These are phyloP conservation scores for Eutrigla gurnardus DNA, from an alignment of 2,797 vertebrate species.

Conservation along the genomic window DNA sequence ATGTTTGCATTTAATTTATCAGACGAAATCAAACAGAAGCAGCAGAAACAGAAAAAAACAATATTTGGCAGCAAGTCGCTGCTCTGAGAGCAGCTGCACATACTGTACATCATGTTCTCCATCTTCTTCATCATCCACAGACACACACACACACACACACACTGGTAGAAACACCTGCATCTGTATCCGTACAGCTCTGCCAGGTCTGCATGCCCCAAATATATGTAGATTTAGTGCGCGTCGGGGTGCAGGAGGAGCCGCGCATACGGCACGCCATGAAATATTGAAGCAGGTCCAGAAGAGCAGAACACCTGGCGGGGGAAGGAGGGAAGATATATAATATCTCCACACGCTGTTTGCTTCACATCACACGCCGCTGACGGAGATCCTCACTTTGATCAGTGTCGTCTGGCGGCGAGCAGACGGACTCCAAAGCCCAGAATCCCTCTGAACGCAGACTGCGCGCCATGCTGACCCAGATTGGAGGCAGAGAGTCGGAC, in stretches of 20 bases:
- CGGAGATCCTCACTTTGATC: conserved; percentile 64
- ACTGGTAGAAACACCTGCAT: conserved; percentile 42
- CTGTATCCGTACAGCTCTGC: conserved; percentile 11
- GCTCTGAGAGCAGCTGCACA: conserved; percentile 42
- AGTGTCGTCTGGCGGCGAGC: conserved; percentile 31
- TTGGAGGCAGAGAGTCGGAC: conserved; percentile 5
- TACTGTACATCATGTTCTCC: conserved; percentile 20
- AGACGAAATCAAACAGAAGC: conserved; percentile 1
- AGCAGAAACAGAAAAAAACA: background rate
- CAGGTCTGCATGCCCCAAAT: conserved; percentile 44
- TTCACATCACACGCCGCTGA: conserved; percentile 34
- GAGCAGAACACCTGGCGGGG: conserved; percentile 70
- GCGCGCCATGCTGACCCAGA: conserved; percentile 58
- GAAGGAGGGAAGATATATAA: conserved; percentile 26
- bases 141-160: conserved; percentile 13
- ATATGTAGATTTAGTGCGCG: conserved; percentile 55
- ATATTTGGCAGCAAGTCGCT: background rate
- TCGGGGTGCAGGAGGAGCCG: conserved; percentile 51
- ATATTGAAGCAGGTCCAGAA: conserved; percentile 73
- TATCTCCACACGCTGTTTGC: conserved; percentile 33
- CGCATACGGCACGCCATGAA: conserved; percentile 68
- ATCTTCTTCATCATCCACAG: conserved; percentile 21
- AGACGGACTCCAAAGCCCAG: conserved; percentile 52
- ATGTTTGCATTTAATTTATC: background rate
- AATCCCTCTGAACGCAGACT: conserved; percentile 37